These are phyloP conservation scores for Ectropis crepuscularia DNA, from an alignment of 2,888 invertebrate genomes.

Conservation along the genomic window DNA sequence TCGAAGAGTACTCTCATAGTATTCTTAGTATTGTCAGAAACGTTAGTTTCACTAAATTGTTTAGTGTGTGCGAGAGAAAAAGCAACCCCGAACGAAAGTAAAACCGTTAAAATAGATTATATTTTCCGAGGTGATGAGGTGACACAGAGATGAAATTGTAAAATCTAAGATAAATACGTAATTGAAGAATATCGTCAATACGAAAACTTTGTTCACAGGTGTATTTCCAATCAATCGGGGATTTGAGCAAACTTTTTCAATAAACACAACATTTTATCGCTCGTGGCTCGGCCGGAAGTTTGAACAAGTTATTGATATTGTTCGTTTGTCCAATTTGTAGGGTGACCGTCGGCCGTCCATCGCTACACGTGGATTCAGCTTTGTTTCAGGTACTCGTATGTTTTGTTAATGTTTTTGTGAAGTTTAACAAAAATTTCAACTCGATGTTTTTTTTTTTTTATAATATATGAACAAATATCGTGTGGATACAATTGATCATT, in stretches of 20 bases:
- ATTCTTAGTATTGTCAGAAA: no score
- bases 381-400: conserved; percentile 14
- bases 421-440: not conserved
- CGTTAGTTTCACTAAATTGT: no score
- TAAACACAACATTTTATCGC: conserved; percentile 34
- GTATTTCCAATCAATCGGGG: conserved; percentile 24
- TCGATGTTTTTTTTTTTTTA: no score
- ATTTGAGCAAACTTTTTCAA: conserved; percentile 37
- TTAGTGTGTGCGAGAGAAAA: no score
- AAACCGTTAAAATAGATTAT: no score
- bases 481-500: no score
- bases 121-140: no score
- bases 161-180: not conserved
- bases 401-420: not conserved
- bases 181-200: not conserved
- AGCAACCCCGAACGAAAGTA: no score
- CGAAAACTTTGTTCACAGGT: conserved; percentile 33
- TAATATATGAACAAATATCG: no score
- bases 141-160: no score
- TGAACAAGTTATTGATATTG: conserved; percentile 34
- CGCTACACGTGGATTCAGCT: conserved; percentile 25
- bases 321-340: conserved; percentile 14
- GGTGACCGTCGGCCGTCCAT: conserved; percentile 6
- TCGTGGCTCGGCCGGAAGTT: conserved; percentile 16
- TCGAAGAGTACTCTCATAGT: no score